These are phyloP conservation scores for Paramormyrops hopkinsi DNA, from an alignment of 2,797 vertebrate genomes.

Conservation along the genomic window DNA sequence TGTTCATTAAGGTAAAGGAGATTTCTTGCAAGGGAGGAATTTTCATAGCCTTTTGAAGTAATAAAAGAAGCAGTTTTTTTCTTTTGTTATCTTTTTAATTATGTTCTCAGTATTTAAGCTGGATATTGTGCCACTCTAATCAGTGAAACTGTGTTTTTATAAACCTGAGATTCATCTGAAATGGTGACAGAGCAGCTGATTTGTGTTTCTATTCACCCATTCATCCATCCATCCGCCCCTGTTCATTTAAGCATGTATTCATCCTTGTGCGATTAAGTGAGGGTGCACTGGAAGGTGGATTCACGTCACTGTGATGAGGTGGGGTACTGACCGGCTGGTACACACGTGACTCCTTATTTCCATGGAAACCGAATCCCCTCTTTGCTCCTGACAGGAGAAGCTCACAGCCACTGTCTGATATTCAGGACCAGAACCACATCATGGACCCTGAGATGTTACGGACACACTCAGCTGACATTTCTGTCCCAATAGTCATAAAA, in stretches of 20 bases:
- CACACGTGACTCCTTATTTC: not conserved
- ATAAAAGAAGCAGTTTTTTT: not conserved
- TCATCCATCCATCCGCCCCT: not conserved
- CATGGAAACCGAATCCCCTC: not conserved
- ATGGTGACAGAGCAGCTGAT: not conserved
- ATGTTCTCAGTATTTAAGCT: not conserved
- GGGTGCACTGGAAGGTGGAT: not conserved
- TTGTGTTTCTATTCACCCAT: not conserved
- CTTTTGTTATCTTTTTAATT: not conserved
- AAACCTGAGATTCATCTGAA: not conserved
- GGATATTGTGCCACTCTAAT: not conserved
- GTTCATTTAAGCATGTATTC: not conserved
- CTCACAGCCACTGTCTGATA: not conserved
- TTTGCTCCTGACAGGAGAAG: not conserved
- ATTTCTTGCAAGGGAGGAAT: not conserved
- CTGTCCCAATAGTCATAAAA: not conserved
- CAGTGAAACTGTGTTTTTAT: not conserved
- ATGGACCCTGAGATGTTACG: not conserved
- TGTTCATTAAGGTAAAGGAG: not conserved
- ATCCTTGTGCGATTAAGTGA: not conserved
- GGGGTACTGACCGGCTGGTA: not conserved
- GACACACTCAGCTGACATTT: not conserved
- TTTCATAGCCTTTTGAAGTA: not conserved
- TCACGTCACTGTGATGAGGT: not conserved
- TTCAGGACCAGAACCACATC: not conserved